These are phyloP conservation scores for Notiomystis cincta DNA, from an alignment of 2,113 vertebrate genomes.

Conservation along the genomic window DNA sequence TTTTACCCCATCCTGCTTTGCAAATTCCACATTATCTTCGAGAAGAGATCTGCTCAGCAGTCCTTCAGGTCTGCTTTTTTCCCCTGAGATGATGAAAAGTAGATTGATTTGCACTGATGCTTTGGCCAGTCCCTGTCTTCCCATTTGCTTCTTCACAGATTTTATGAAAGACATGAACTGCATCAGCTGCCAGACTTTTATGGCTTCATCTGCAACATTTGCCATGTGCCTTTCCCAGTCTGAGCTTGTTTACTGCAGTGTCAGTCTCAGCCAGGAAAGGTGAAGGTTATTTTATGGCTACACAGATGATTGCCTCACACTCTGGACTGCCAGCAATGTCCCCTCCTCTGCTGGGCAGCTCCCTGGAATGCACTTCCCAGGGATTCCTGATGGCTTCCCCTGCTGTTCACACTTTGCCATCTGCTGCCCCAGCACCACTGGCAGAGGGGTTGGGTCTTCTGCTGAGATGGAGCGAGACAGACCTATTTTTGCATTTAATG, in stretches of 20 bases:
- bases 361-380: slow-evolving; percentile 48
- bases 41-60: neutral
- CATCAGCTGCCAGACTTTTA: slow-evolving; percentile 65
- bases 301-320: slow-evolving; percentile 45
- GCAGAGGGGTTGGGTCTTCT: neutral
- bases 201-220: slow-evolving; percentile 51
- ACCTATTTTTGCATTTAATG: neutral
- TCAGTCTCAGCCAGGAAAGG: slow-evolving; percentile 51
- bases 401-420: slow-evolving; percentile 55
- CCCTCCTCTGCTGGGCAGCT: slow-evolving; percentile 29
- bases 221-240: slow-evolving; percentile 35
- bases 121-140: slow-evolving; percentile 35
- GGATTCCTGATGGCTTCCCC: slow-evolving; percentile 45
- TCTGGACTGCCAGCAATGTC: neutral
- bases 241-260: slow-evolving; percentile 56
- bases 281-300: slow-evolving; percentile 63
- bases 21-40: neutral
- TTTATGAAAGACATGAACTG: slow-evolving; percentile 61
- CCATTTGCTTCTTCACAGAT: slow-evolving; percentile 57
- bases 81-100: neutral
- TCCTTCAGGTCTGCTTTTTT: neutral
- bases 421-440: slow-evolving; percentile 49
- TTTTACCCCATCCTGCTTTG: neutral
- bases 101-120: slow-evolving; percentile 43
- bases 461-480: neutral